Evolutionary conservation across 1,140 invertebrate genomes (phyloP), one percentile per base, ranked within the genome.

Genomic region (Euura saliciscinereae): DNA sequence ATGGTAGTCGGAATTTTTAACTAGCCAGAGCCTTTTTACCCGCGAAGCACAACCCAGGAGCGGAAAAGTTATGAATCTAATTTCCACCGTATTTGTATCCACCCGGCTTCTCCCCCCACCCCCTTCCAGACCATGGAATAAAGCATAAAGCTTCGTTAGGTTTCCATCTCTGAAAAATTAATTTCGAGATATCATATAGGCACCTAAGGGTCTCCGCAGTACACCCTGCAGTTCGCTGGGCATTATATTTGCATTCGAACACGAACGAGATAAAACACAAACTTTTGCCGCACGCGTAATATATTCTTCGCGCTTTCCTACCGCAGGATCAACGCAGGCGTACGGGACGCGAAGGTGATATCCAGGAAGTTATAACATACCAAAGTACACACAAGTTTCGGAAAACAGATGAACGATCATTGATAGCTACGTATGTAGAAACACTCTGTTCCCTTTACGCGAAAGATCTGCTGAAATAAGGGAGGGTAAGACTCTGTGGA

Each of bases 161-260:
- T 59, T 59, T 59, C 51, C 51, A 59, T 59, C 51, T 59, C 51
- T 59, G 51, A 59, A 59, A 59, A 59, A 59, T 59, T 59, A 59
- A 59, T 59, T 59, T 59, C 51, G 51, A 59, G 51, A 59, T 59
- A 59, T 59, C 51, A 59, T 59, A 59, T n/a, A 59, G 28, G 28
- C 28, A 28, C 51, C 8, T 59, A 59, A 59, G 51, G 51, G 51
- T 59, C 51, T 8, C 51, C 51, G 51, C 3, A 11, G 6, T 59
- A 59, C 51, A n/a, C 28, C 28, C 28, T 59, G 51, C 51, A 59
- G 28, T 28, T 28, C 28, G 28, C 28, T 28, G 28, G 28, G 28
- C 28, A 28, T 28, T 28, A 28, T 28, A 28, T 28, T 28, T 28
- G 28, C 28, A 28, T 28, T 28, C 28, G 28, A 28, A 28, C 28